Evolutionary conservation across 2,797 vertebrate genomes (phyloP).

Genomic region (Hirundo rustica): DNA sequence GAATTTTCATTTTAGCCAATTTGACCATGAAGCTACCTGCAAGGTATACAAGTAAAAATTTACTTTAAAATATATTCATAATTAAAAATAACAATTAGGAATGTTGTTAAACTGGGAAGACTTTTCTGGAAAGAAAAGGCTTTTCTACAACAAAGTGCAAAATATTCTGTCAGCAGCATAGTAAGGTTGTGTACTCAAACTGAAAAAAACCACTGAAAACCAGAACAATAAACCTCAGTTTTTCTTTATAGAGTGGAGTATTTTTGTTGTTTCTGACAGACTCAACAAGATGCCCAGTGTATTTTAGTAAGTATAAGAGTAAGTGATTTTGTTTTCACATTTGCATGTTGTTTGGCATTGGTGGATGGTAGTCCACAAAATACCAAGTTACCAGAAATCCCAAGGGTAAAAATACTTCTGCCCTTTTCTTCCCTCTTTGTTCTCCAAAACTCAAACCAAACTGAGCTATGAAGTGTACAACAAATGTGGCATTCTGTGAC

Average conservation of each 20-base stretch:
- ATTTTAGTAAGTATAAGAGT: not conserved
- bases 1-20: slow-evolving; percentile 8
- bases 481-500: not conserved
- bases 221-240: not conserved
- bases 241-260: not conserved
- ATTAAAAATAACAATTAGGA: not conserved
- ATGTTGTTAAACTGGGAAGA: not conserved
- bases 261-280: not conserved
- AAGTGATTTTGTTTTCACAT: not conserved
- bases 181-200: not conserved
- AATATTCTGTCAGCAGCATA: not conserved
- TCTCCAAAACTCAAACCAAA: not conserved
- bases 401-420: not conserved
- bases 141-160: slow-evolving; percentile 43
- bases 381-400: not conserved
- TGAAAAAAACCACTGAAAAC: slow-evolving; percentile 16
- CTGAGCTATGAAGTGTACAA: not conserved
- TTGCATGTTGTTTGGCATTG: not conserved
- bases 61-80: slow-evolving; percentile 3
- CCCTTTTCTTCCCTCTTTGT: not conserved
- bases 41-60: not conserved
- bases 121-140: not conserved
- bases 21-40: slow-evolving; percentile 2
- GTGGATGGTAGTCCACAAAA: not conserved
- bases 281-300: not conserved